Base-by-base conservation (phyloP, 2,113 vertebrate species). In the Platichthys flesus region DNA sequence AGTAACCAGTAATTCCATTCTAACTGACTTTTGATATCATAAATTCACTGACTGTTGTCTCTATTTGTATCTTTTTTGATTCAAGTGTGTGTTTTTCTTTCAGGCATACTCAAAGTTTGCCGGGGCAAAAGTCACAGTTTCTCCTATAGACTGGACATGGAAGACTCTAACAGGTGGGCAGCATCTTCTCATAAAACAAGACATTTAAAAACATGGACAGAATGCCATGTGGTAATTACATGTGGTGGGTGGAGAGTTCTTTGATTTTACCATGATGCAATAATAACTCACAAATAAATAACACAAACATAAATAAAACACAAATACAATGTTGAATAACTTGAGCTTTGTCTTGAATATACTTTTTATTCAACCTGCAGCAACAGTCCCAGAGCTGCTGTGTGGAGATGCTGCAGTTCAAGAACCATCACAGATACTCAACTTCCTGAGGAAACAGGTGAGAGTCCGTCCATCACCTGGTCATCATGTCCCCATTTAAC, bases 61-160 rank as follows among this genome's bases (percentile, higher is more conserved):
- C 28, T 55, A 58, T 55, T 57, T 65, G 13, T 3, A 24, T 69
- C 10, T 72, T 24, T 49, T 5, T 24, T 74, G 7, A 63, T 14
- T 68, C 0, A 60, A 52, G 2, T 70, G 12, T 49, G 6, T 4
- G 2, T 66, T 84, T 84, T 67, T 90, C 3, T 94, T 96, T 67
- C 89, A 99, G 98, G 96, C 97, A 21, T 99, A 99, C 20, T 94
- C 95, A 70, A 98, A 95, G 71, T 99, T 99, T 95, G 94, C 95
- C 71, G 96, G 96, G 24, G 97, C 97, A 80, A 95, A 96, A 5
- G 58, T 99, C 71, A 93, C 87, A 78, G 91, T 98, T 87, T 95
- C 88, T 87, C 88, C 93, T 24, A 84, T 98, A 79, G 96, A 95
- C 92, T 95, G 95, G 88, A 96, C 95, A 68, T 98, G 97, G 97